phyloP scores from a whole-genome alignment of 2,797 vertebrate species.

The Danio tinwini region DNA sequence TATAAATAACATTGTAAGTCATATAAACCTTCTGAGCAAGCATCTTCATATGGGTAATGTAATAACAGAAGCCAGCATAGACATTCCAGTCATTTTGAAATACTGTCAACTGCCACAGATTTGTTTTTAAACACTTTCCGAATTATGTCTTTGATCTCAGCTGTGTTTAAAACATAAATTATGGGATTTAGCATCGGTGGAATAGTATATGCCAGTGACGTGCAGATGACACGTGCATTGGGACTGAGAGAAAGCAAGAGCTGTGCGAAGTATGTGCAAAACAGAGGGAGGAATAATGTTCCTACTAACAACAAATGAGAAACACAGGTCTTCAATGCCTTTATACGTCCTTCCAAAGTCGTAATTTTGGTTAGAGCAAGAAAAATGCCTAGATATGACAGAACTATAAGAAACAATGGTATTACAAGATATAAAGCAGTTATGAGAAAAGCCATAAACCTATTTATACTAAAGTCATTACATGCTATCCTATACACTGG shows the following conservation, averaged over 20 bases:
- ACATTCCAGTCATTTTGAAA: not conserved
- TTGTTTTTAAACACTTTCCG: not conserved
- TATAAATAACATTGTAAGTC: not conserved
- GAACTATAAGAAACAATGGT: conserved; percentile 43
- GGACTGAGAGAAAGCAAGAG: not conserved
- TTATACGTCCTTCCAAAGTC: conserved; percentile 46
- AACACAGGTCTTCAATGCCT: conserved; percentile 58
- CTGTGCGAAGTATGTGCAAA: conserved; percentile 1
- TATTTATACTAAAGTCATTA: conserved; percentile 48
- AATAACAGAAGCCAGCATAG: not conserved
- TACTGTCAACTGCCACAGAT: not conserved
- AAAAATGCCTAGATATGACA: conserved; percentile 52
- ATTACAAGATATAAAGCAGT: conserved; percentile 24
- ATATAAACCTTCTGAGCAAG: not conserved
- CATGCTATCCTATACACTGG: conserved; percentile 44
- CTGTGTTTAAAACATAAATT: conserved; percentile 33
- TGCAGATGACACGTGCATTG: conserved; percentile 25
- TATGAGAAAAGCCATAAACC: conserved; percentile 19
- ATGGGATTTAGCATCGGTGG: conserved; percentile 29
- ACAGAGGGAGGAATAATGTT: conserved; percentile 47
- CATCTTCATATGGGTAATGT: not conserved
- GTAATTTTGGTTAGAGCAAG: conserved; percentile 54
- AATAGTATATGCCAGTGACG: conserved; percentile 19
- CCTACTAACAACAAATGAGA: conserved; percentile 56
- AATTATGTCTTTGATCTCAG: conserved; percentile 19